Base-by-base conservation (phyloP, 2,797 vertebrate genomes). In the Gallinago nigripennis region DNA sequence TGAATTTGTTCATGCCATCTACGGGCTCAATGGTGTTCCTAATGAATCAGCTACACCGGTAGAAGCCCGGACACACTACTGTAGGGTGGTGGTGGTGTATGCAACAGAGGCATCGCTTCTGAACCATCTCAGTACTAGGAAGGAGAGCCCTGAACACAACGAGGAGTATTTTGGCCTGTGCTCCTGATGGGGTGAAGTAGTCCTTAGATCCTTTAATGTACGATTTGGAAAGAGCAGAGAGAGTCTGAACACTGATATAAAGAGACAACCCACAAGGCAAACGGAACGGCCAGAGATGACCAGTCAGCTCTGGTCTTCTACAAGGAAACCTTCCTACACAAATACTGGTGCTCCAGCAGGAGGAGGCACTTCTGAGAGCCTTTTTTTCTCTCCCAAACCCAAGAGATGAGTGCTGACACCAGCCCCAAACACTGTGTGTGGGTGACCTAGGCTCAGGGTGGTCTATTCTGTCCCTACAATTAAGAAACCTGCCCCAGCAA, bases 81-180 rank as follows among this genome's bases (percentile, higher is more conserved):
- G 31, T 11, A 15, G 0, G 8, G 46, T 12, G 56, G 30, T 4
- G 31, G 4, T 33, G 53, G 3, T 17, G 51, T 6, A 45, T 2
- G 27, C 31, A 46, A 37, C 27, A 48, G 51, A 18, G 23, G 35
- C 54, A 63, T 24, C 3, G 0, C 61, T 54, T 69, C 73, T 31
- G 70, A 86, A 19, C 41, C 35, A 7, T 5, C 73, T 33, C 3
- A 0, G 64, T n/a, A 7, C 30, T 9, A 12, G 23, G 50, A 2
- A 80, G 53, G 63, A 57, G n/a, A 69, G 78, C 54, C 35, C 69
- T 31, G 65, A 65, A 18, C 80, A 54, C 25, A 53, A 4, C 0
- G 2, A 41, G 66, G 58, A 46, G 35, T 2, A 3, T 4, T 19
- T 9, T 24, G 28, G 35, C 19, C 69, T 25, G n/a, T 30, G 25